phyloP scores from a whole-genome alignment of 2,888 invertebrate genomes.

The Sesia bembeciformis region DNA sequence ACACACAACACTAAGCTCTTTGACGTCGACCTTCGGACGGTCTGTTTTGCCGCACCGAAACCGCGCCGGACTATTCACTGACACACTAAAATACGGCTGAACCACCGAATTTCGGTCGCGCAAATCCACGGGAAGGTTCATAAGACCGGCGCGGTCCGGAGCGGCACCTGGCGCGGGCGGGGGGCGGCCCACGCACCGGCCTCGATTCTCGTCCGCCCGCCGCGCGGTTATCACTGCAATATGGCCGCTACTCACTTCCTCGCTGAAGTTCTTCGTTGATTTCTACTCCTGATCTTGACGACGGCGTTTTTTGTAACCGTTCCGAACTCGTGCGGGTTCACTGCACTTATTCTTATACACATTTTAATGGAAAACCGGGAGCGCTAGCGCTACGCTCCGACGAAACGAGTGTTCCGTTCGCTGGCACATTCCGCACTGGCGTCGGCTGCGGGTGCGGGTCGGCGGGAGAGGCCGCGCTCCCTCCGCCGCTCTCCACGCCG shows the following conservation, averaged over 20 bases:
- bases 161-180: conserved; percentile 66
- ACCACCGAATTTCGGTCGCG: conserved; percentile 69
- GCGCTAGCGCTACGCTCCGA: conserved; percentile 75
- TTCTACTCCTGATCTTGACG: conserved; percentile 73
- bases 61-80: conserved; percentile 63
- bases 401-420: conserved; percentile 76
- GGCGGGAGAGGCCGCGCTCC: conserved; percentile 66
- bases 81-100: conserved; percentile 61
- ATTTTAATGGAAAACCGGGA: conserved; percentile 75
- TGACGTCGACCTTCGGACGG: conserved; percentile 25
- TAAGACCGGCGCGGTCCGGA: conserved; percentile 70
- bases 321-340: conserved; percentile 74
- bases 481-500: conserved; percentile 62
- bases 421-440: conserved; percentile 74
- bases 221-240: conserved; percentile 76
- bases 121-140: conserved; percentile 74
- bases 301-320: conserved; percentile 70
- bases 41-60: conserved; percentile 47
- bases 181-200: conserved; percentile 75
- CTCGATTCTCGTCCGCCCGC: conserved; percentile 75
- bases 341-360: conserved; percentile 75
- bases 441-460: conserved; percentile 66
- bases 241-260: conserved; percentile 76
- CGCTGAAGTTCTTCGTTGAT: conserved; percentile 75
- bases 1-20: conserved; percentile 58